These are phyloP conservation scores for Echeneis naucrates DNA, from an alignment of 2,797 vertebrate species.

Conservation along the genomic window DNA sequence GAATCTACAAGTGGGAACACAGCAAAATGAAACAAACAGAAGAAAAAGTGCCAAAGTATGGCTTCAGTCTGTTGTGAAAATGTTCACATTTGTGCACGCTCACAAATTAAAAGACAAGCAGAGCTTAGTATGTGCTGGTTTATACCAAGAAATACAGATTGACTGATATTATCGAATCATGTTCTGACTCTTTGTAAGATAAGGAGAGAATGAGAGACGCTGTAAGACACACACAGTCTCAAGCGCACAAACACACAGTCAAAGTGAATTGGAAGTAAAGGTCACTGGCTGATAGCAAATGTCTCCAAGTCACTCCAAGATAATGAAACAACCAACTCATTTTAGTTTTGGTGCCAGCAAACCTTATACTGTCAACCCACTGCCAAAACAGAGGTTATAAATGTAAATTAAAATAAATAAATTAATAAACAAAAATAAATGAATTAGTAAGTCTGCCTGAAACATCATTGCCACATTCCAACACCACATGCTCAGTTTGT, in stretches of 20 bases:
- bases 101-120: neutral
- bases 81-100: no score
- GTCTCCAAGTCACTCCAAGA: constrained; percentile 27
- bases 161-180: neutral
- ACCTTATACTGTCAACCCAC: no score
- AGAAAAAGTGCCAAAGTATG: no score
- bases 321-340: constrained; percentile 45
- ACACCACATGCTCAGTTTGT: constrained; percentile 66
- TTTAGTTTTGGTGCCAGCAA: constrained; percentile 9
- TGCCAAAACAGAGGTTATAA: neutral
- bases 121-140: neutral
- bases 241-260: neutral
- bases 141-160: neutral
- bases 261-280: constrained; percentile 37
- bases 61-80: no score
- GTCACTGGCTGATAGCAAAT: constrained; percentile 49
- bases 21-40: no score
- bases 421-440: neutral
- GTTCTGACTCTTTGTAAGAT: neutral
- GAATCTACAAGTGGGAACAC: no score
- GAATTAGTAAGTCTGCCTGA: neutral
- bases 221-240: neutral
- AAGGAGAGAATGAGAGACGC: no score
- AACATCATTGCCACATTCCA: neutral
- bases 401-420: constrained; percentile 1